phyloP scores from a whole-genome alignment of 2,888 invertebrate species.

The Capitulum mitella region DNA sequence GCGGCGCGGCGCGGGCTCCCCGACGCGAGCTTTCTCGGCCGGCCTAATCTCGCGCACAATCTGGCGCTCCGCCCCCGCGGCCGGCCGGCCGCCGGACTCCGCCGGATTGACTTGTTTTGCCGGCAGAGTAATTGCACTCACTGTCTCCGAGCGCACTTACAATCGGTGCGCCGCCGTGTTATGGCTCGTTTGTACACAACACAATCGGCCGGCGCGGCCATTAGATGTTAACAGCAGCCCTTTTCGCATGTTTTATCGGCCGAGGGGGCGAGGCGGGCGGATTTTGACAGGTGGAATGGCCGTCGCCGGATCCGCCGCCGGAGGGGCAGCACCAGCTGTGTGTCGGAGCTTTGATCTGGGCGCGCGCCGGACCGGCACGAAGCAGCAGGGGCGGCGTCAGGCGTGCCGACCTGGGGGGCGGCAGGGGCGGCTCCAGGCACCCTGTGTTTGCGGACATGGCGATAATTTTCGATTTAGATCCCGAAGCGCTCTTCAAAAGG shows the following conservation, averaged over 20 bases:
- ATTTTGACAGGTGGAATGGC: constrained; percentile 3
- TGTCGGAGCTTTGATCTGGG: constrained; percentile 12
- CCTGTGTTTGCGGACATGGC: no score
- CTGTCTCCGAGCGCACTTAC: constrained; percentile 12
- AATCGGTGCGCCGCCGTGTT: constrained; percentile 11
- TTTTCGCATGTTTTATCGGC: constrained; percentile 21
- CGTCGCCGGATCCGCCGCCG: background rate
- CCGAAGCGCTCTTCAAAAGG: no score
- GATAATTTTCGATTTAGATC: no score
- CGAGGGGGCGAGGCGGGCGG: background rate
- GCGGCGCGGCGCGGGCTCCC: background rate
- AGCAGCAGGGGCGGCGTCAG: background rate
- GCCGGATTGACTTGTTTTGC: constrained; percentile 20
- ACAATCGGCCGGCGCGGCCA: background rate
- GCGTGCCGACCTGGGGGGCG: background rate
- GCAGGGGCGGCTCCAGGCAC: background rate
- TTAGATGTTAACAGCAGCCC: constrained; percentile 22
- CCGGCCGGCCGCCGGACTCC: background rate
- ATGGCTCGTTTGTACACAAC: constrained; percentile 19
- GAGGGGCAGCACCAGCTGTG: background rate
- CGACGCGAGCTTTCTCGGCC: background rate
- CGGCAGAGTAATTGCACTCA: background rate
- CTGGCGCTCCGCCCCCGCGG: background rate
- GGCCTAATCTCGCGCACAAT: constrained; percentile 1
- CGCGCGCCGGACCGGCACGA: background rate